phyloP scores from a whole-genome alignment of 2,888 invertebrate genomes.

The Nasonovia ribisnigri region DNA sequence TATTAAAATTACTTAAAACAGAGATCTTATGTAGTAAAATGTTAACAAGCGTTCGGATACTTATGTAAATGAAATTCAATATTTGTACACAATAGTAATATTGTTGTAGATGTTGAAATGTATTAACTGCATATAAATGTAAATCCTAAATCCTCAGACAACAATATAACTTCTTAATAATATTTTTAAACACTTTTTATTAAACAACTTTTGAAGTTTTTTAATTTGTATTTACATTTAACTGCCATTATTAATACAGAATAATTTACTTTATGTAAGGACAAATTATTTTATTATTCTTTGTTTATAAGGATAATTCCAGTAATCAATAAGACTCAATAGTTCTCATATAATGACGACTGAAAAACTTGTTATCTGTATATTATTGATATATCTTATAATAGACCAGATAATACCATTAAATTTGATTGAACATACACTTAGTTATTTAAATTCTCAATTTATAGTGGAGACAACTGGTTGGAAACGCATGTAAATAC shows the following conservation, averaged over 20 bases:
- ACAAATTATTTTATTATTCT: background rate
- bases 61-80: background rate
- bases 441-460: too few relatives aligned
- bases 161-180: background rate
- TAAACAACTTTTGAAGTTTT: background rate
- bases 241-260: background rate
- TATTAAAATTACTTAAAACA: background rate
- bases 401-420: too few relatives aligned
- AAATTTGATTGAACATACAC: too few relatives aligned
- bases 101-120: background rate
- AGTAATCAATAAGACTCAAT: background rate
- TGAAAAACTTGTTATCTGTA: background rate
- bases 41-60: too few relatives aligned
- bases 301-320: background rate
- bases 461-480: too few relatives aligned
- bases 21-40: background rate
- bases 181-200: constrained; percentile 12
- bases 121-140: background rate
- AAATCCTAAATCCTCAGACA: background rate
- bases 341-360: background rate
- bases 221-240: background rate
- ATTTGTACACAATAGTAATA: background rate
- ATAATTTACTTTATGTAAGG: background rate
- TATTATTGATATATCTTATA: background rate
- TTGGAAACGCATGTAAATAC: too few relatives aligned